Evolutionary conservation across 1,140 invertebrate species (phyloP).

Genomic region (Anastrepha obliqua): DNA sequence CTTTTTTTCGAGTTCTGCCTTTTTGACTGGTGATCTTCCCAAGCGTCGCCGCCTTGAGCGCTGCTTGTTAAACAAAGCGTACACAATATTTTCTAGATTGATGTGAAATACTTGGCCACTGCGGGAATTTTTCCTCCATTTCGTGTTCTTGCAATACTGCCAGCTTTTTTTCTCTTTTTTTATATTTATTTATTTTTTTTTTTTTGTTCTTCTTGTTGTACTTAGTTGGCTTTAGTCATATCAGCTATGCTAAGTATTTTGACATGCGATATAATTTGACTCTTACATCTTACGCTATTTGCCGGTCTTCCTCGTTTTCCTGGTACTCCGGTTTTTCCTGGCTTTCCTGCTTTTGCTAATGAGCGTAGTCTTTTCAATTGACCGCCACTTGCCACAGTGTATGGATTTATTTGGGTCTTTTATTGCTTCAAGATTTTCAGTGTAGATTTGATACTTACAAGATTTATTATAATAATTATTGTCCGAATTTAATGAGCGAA

Average conservation of each 20-base stretch:
- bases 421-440: neutral
- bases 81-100: neutral
- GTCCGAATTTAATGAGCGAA: slow-evolving; percentile 34
- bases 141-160: neutral
- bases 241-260: neutral
- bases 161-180: neutral
- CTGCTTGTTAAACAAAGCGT: slow-evolving; percentile 39
- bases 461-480: slow-evolving; percentile 43
- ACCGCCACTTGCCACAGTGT: neutral
- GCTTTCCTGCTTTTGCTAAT: neutral
- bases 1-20: neutral
- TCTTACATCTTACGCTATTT: neutral
- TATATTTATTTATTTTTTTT: neutral
- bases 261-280: neutral
- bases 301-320: neutral
- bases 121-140: neutral
- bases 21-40: neutral
- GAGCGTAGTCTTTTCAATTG: slow-evolving; percentile 25
- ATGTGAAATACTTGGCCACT: slow-evolving; percentile 20
- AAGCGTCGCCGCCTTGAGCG: neutral
- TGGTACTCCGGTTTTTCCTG: neutral
- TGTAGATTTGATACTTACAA: slow-evolving; percentile 43
- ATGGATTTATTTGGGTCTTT: neutral
- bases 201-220: neutral
- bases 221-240: slow-evolving; percentile 22